Evolutionary conservation across 2,113 vertebrate species (phyloP).

Genomic region (Donacobius atricapilla): DNA sequence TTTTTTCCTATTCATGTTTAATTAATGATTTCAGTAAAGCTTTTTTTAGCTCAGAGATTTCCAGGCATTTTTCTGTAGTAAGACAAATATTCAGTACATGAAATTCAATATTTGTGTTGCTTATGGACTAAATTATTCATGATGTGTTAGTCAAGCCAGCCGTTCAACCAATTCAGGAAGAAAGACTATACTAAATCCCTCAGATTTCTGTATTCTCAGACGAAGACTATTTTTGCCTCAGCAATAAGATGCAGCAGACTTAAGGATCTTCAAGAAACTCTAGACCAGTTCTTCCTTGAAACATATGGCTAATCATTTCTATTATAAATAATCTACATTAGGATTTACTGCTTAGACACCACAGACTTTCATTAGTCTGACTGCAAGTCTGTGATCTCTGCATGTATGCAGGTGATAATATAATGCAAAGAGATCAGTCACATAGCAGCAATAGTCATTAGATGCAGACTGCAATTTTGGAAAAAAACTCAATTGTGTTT

Average conservation of each 20-base stretch:
- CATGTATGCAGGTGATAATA: neutral
- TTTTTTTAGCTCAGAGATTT: neutral
- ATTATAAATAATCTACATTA: neutral
- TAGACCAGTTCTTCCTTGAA: neutral
- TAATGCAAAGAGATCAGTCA: neutral
- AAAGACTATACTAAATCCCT: neutral
- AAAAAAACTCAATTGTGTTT: neutral
- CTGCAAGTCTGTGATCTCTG: neutral
- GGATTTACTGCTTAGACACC: neutral
- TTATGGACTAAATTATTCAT: neutral
- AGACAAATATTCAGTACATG: neutral
- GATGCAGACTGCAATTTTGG: neutral
- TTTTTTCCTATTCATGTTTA: neutral
- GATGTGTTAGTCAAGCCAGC: neutral
- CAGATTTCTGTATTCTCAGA: neutral
- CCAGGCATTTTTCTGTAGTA: neutral
- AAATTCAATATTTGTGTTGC: constrained; percentile 9
- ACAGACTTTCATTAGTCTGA: neutral
- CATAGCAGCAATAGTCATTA: neutral
- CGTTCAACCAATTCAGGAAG: neutral
- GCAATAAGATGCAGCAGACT: neutral
- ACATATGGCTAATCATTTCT: neutral
- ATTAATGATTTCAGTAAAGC: neutral
- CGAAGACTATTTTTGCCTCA: neutral
- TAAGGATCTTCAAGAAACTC: neutral